Evolutionary conservation across 2,797 vertebrate species (phyloP).

Genomic region (Channallabes apus): DNA sequence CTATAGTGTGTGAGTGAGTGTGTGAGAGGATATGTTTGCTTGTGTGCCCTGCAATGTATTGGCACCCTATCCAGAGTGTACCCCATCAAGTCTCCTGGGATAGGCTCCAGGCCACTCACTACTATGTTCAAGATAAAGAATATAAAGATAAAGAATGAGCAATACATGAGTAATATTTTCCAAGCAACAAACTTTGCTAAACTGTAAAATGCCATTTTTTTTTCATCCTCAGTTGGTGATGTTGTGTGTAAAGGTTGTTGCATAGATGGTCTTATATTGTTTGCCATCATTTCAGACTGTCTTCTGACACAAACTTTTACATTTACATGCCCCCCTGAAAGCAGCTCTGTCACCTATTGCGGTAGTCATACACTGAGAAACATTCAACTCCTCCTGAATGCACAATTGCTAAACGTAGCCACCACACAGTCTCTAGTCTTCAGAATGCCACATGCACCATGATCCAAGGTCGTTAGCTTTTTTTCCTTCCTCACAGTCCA

Average conservation of each 20-base stretch:
- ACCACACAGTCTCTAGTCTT: constrained; percentile 19
- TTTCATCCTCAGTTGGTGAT: not conserved
- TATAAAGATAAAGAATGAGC: too few relatives aligned
- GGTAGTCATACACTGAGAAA: constrained; percentile 9
- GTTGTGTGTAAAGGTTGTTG: not conserved
- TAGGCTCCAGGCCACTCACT: too few relatives aligned
- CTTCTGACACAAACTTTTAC: too few relatives aligned
- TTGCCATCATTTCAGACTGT: too few relatives aligned
- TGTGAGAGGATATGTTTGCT: too few relatives aligned
- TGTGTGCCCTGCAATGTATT: too few relatives aligned
- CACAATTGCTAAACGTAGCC: constrained; percentile 38
- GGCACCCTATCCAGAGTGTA: too few relatives aligned
- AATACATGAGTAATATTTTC: too few relatives aligned
- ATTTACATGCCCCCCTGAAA: not conserved
- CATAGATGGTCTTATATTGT: not conserved
- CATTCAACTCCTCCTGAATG: constrained; percentile 38
- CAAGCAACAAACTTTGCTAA: not conserved
- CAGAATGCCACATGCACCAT: constrained; percentile 8
- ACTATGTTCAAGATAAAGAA: too few relatives aligned
- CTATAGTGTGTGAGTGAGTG: too few relatives aligned
- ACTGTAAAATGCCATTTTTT: not conserved
- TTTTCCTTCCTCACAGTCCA: constrained; percentile 62
- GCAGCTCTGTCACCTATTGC: not conserved
- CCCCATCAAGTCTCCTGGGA: too few relatives aligned
- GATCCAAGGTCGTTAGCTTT: constrained; percentile 42